phyloP scores from a whole-genome alignment of 2,888 invertebrate species.

The Limnephilus auricula region DNA sequence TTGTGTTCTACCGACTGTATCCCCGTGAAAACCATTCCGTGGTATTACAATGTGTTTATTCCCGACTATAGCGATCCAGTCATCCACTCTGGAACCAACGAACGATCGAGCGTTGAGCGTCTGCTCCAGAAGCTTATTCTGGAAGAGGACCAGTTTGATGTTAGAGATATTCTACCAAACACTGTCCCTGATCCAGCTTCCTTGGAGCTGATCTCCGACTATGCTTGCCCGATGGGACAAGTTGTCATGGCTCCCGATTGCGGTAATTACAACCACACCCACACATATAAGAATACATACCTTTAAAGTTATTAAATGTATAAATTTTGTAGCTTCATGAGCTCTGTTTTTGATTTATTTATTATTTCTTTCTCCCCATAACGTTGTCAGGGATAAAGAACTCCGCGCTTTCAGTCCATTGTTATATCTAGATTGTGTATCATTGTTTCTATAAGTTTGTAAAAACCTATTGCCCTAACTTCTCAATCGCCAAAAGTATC shows the following conservation, averaged over 20 bases:
- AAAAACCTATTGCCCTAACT: not conserved
- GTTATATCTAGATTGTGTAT: not conserved
- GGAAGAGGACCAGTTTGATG: conserved; percentile 96
- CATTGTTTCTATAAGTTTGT: not conserved
- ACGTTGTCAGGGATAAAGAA: not conserved
- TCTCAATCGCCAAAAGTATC: no score
- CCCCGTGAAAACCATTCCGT: conserved; percentile 9
- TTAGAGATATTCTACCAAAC: conserved; percentile 94
- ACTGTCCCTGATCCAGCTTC: conserved; percentile 96
- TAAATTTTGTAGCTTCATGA: no score
- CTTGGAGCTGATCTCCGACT: conserved; percentile 90
- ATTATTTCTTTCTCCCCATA: no score
- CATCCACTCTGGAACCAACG: conserved; percentile 90
- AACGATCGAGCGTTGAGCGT: conserved; percentile 89
- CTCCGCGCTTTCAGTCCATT: not conserved
- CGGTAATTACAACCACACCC: conserved; percentile 78
- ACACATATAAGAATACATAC: not conserved
- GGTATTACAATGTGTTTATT: conserved; percentile 10
- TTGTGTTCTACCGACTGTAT: not conserved
- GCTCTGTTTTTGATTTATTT: no score
- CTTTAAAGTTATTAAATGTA: not conserved
- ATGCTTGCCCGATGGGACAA: conserved; percentile 94
- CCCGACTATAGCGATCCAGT: conserved; percentile 89
- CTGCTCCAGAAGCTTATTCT: conserved; percentile 93
- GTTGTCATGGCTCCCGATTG: conserved; percentile 96